Evolutionary conservation across 2,888 invertebrate species (phyloP).

Genomic region (Tenthredo mesomela): DNA sequence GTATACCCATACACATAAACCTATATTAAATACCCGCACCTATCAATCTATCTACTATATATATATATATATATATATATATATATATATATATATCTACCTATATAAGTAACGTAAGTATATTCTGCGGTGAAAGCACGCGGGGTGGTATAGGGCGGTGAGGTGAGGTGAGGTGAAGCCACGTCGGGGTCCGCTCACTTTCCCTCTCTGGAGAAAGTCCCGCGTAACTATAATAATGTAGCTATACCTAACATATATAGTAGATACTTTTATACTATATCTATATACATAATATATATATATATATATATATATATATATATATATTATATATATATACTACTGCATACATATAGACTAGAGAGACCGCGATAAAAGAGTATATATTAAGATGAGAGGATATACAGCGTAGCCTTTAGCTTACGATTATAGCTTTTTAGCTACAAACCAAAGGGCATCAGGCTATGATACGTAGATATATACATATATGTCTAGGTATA

Average conservation of each 20-base stretch:
- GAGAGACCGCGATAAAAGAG: not conserved
- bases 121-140: constrained; percentile 40
- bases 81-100: not conserved
- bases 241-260: not conserved
- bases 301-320: not conserved
- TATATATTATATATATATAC: too few relatives aligned
- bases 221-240: constrained; percentile 52
- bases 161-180: constrained; percentile 11
- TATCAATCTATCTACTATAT: not conserved
- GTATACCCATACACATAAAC: not conserved
- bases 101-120: not conserved
- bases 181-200: constrained; percentile 71
- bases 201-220: constrained; percentile 76
- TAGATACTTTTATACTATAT: not conserved
- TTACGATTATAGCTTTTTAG: not conserved
- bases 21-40: not conserved
- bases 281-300: not conserved
- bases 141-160: constrained; percentile 55
- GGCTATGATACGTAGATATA: not conserved
- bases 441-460: not conserved
- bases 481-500: not conserved
- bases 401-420: not conserved
- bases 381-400: not conserved
- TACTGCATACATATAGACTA: too few relatives aligned
- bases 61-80: not conserved